Percentiles rank a stretch among this genome's conserved stretches.
phyloP scores from a whole-genome alignment of 2,888 invertebrate genomes.

The Coleophora deauratella region DNA sequence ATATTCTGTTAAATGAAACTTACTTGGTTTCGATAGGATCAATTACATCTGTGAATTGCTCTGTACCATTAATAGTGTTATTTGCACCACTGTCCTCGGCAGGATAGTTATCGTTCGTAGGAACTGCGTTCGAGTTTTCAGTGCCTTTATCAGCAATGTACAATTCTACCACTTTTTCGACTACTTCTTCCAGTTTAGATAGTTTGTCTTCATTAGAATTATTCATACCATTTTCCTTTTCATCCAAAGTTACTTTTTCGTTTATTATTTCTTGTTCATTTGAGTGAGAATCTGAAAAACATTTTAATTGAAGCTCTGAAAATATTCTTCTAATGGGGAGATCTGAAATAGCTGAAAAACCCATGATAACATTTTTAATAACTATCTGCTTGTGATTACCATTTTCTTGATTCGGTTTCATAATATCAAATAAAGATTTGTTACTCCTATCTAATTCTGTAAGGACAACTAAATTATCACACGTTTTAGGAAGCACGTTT shows the following conservation, averaged over 20 bases:
- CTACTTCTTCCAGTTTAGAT: constrained; percentile 42
- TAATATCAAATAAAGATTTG: constrained; percentile 29
- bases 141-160: constrained; percentile 12
- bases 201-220: constrained; percentile 28
- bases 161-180: constrained; percentile 44
- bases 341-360: no score
- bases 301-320: constrained; percentile 25
- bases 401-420: constrained; percentile 33
- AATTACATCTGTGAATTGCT: no score
- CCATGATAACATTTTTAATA: no score
- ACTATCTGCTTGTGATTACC: constrained; percentile 8
- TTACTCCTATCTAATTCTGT: constrained; percentile 50
- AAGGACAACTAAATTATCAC: constrained; percentile 51
- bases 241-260: constrained; percentile 3
- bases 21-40: no score
- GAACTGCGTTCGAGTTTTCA: no score
- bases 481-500: constrained; percentile 47
- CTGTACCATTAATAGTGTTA: no score
- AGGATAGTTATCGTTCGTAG: no score
- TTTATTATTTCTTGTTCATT: constrained; percentile 18
- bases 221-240: constrained; percentile 1
- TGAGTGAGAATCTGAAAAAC: constrained; percentile 24
- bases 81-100: no score
- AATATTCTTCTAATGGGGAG: no score
- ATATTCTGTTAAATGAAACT: no score